Evolutionary conservation across 35 echinoderm and acorn worm genomes (phyloP).

Genomic region (Holothuria glaberrima): DNA sequence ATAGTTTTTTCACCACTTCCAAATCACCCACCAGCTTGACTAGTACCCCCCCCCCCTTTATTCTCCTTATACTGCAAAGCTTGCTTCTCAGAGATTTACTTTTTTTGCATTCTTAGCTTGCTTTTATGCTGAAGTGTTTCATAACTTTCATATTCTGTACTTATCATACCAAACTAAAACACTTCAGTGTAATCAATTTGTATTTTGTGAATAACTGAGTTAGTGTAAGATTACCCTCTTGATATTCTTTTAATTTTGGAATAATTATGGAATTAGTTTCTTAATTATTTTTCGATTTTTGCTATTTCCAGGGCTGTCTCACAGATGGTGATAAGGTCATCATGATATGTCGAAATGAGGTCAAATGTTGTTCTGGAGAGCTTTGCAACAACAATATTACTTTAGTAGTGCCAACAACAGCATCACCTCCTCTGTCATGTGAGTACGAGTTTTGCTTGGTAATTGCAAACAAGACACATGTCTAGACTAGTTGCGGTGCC

Average conservation of each 20-base stretch:
- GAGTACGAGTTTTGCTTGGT: too few species aligned
- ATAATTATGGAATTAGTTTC: background rate
- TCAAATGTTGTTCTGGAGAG: slow-evolving; percentile 7
- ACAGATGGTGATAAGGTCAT: slow-evolving; percentile 17
- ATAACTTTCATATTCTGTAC: too few species aligned
- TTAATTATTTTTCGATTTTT: background rate
- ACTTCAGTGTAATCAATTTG: background rate
- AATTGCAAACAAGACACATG: too few species aligned
- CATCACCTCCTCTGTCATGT: background rate
- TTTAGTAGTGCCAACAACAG: slow-evolving; percentile 3
- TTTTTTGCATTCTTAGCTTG: too few species aligned
- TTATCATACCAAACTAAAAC: too few species aligned
- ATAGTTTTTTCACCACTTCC: too few species aligned
- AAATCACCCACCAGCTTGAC: too few species aligned
- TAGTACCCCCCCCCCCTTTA: too few species aligned
- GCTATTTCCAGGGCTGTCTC: slow-evolving; percentile 35
- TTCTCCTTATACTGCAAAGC: too few species aligned
- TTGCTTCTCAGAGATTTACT: too few species aligned
- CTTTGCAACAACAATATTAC: slow-evolving; percentile 50
- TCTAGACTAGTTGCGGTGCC: too few species aligned
- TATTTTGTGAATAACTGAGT: background rate
- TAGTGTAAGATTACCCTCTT: background rate
- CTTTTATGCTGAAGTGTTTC: too few species aligned
- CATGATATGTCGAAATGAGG: slow-evolving; percentile 26
- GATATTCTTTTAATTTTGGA: background rate